Conservation (phyloP, 2,888 invertebrate species). For the Eupithecia exiguata region DNA sequence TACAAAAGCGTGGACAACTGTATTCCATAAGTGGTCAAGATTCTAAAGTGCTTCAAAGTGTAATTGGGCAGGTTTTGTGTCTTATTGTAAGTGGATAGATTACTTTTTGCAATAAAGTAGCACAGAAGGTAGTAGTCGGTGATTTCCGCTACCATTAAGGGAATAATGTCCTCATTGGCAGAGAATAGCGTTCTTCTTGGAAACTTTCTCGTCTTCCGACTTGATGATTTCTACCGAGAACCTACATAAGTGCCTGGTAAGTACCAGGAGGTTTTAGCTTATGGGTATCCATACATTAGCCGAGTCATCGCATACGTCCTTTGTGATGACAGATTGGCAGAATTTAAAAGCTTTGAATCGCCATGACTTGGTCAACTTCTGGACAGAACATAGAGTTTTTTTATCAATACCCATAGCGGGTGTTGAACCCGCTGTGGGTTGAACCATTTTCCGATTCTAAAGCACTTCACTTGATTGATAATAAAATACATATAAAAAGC, state of each 20-base stretch:
- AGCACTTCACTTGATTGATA: too few relatives aligned
- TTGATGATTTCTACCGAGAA: neutral
- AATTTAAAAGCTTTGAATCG: neutral
- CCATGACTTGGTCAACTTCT: too few relatives aligned
- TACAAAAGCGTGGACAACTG: neutral
- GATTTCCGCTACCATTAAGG: constrained; percentile 11
- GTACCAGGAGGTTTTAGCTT: neutral
- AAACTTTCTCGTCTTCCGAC: constrained; percentile 5
- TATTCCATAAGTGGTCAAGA: constrained; percentile 3
- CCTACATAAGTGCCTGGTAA: neutral
- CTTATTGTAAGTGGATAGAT: neutral
- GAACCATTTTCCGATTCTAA: too few relatives aligned
- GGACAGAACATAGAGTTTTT: too few relatives aligned
- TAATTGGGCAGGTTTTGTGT: constrained; percentile 9
- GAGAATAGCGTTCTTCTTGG: constrained; percentile 12
- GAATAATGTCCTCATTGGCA: constrained; percentile 17
- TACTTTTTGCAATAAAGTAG: constrained; percentile 7
- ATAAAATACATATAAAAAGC: too few relatives aligned
- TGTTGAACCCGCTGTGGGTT: too few relatives aligned
- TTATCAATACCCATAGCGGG: too few relatives aligned
- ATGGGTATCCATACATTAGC: neutral
- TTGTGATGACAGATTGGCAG: neutral
- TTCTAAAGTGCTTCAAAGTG: neutral
- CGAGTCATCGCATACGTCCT: neutral
- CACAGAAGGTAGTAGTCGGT: constrained; percentile 3